Base-by-base conservation (phyloP, 30 jellyfish, hydroid and myxozoan genomes). In the Aurelia coerulea region DNA sequence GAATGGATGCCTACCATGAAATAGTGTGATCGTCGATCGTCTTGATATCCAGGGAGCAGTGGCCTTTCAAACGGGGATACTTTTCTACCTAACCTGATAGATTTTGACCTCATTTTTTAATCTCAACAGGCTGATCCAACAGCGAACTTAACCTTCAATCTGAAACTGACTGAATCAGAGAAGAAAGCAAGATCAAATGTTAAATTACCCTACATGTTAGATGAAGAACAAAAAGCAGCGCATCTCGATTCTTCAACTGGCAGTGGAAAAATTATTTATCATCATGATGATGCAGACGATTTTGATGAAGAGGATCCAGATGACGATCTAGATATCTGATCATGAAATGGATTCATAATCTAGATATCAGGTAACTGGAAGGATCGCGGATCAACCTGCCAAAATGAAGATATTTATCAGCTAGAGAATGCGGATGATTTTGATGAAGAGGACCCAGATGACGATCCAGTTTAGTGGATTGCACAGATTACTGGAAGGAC, bases 371-470 rank as follows among this genome's bases (percentile, higher is more conserved):
- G 5, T 46, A 13, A 9, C 14, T 7, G 15, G 14, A 6, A 46
- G 15, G 56, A 46, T 46, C 5, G 56, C 56, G 56, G 56, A 9
- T 46, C 3, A 37, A 2, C 5, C 5, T 37, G 5, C 49, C 49
- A 37, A 37, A 4, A 1, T 37, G 46, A 37, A 37, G 4, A 37
- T n/a, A 23, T 84, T 66, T 94, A 94, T 65, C 85, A 81, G 31
- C 99, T 95, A 0, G 99, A 94, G 41, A 97, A 94, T 14, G 94
- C 83, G 4, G 99, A 94, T 78, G 99, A 94, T 80, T 94, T 86
- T 64, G 99, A 94, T 74, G 99, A 94, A 42, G 99, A 94, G 54
- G 99, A 94, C 51, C 99, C 99, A 11, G 99, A 94, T 84, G 99
- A 46, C 0, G 56, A 46, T 46, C 56, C 8, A 6, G 56, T 23